phyloP scores from a whole-genome alignment of 2,113 vertebrate species.

The Syrrhaptes paradoxus region DNA sequence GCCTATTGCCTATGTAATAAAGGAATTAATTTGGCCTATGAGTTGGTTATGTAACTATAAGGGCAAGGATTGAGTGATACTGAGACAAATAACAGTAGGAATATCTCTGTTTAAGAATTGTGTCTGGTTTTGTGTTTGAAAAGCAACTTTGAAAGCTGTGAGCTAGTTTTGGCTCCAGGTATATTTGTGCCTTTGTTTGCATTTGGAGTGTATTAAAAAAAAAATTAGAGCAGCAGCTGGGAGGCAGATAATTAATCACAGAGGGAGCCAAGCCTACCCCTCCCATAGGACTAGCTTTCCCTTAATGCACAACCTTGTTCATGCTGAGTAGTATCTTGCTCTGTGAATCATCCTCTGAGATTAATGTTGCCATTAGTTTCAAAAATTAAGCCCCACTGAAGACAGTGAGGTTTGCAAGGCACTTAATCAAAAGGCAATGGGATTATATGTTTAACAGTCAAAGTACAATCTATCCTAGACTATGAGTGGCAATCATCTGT shows the following conservation, averaged over 20 bases:
- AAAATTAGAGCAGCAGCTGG: slow-evolving; percentile 16
- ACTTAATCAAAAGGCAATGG: slow-evolving; percentile 1
- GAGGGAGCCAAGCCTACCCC: not conserved
- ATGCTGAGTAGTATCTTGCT: slow-evolving; percentile 14
- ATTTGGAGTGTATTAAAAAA: slow-evolving; percentile 10
- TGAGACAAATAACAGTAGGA: not conserved
- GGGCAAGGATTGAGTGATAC: not conserved
- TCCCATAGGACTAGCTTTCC: not conserved
- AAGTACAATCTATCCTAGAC: not conserved
- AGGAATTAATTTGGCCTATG: not conserved
- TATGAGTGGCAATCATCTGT: not conserved
- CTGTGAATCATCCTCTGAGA: slow-evolving; percentile 2
- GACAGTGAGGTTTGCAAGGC: not conserved
- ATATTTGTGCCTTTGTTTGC: slow-evolving; percentile 10
- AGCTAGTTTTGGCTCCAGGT: not conserved
- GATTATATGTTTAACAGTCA: not conserved
- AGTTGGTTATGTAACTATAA: not conserved
- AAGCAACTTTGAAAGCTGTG: not conserved
- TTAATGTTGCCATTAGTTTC: slow-evolving; percentile 18
- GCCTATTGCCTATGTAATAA: not conserved
- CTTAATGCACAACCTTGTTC: slow-evolving; percentile 19
- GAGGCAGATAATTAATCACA: slow-evolving; percentile 50
- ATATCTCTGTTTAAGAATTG: not conserved
- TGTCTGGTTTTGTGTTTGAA: not conserved
- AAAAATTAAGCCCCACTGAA: slow-evolving; percentile 7